Evolutionary conservation across 2,113 vertebrate species (phyloP).

Genomic region (Myotis lucifugus): DNA sequence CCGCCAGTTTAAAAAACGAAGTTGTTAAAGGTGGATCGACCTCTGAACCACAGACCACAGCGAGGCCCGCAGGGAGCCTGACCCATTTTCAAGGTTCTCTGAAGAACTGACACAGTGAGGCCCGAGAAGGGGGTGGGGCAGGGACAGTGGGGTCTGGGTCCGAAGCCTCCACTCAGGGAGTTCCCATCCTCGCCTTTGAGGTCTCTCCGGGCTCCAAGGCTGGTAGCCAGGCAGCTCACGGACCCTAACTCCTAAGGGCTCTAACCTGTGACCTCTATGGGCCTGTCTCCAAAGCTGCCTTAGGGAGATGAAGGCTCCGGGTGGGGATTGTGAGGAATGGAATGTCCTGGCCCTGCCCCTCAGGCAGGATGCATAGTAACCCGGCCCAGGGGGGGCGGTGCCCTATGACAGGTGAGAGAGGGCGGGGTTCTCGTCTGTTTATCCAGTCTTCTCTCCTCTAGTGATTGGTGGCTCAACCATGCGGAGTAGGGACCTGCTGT

Average conservation of each 20-base stretch:
- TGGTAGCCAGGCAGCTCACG: not conserved
- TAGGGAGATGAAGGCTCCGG: not conserved
- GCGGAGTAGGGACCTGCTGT: not conserved
- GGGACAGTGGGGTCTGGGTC: no score
- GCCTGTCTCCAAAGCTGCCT: not conserved
- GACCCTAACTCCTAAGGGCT: not conserved
- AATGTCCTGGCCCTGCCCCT: not conserved
- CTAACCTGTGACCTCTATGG: not conserved
- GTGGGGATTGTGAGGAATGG: no score
- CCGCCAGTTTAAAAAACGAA: not conserved
- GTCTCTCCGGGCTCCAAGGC: not conserved
- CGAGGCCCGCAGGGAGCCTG: not conserved
- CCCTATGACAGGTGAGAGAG: no score
- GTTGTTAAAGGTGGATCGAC: no score
- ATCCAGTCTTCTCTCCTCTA: not conserved
- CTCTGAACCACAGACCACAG: not conserved
- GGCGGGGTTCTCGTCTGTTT: fast-evolving
- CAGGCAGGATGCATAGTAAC: not conserved
- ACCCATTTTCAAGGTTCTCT: not conserved
- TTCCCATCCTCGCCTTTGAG: no score
- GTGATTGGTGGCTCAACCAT: not conserved
- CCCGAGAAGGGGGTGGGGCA: not conserved
- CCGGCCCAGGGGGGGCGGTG: not conserved
- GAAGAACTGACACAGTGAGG: not conserved
- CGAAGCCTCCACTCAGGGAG: not conserved